A percentile compares a stretch with the other conserved stretches of the same genome.
Evolutionary conservation across 2,888 invertebrate species (phyloP).

Genomic region (Eilema griseolum): DNA sequence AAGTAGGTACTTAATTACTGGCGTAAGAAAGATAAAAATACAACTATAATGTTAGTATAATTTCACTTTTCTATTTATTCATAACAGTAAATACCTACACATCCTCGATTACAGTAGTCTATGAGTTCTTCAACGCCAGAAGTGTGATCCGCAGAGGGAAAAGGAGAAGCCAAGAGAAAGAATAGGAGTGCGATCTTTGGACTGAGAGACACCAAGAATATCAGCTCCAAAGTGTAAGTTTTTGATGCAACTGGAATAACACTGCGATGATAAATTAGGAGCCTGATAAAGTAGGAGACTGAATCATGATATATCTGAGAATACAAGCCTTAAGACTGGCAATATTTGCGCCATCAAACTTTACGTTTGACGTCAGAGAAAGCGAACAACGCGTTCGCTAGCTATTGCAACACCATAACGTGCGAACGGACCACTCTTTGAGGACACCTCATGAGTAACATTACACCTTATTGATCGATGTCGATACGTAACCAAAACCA

Average conservation of each 20-base stretch:
- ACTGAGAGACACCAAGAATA: too few relatives aligned
- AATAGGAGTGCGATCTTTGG: too few relatives aligned
- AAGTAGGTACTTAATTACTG: background rate
- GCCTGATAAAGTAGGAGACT: background rate
- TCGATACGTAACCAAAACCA: slow-evolving; percentile 1
- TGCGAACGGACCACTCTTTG: slow-evolving; percentile 17
- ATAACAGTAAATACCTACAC: background rate
- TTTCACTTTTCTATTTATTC: background rate
- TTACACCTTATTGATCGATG: slow-evolving; percentile 12
- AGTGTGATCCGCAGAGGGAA: background rate
- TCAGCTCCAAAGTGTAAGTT: too few relatives aligned
- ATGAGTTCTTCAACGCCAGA: background rate
- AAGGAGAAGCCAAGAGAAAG: too few relatives aligned
- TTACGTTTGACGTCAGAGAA: slow-evolving; percentile 35
- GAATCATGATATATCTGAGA: too few relatives aligned
- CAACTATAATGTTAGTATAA: background rate
- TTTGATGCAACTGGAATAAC: too few relatives aligned
- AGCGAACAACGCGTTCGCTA: slow-evolving; percentile 23
- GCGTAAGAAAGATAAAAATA: background rate
- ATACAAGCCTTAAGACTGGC: too few relatives aligned
- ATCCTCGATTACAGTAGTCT: background rate
- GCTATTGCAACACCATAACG: slow-evolving; percentile 34
- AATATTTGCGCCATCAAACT: slow-evolving; percentile 20
- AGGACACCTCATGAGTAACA: slow-evolving; percentile 9
- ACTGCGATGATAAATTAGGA: background rate